Conservation (phyloP, 2,888 invertebrate species). For the Conistra vaccinii region DNA sequence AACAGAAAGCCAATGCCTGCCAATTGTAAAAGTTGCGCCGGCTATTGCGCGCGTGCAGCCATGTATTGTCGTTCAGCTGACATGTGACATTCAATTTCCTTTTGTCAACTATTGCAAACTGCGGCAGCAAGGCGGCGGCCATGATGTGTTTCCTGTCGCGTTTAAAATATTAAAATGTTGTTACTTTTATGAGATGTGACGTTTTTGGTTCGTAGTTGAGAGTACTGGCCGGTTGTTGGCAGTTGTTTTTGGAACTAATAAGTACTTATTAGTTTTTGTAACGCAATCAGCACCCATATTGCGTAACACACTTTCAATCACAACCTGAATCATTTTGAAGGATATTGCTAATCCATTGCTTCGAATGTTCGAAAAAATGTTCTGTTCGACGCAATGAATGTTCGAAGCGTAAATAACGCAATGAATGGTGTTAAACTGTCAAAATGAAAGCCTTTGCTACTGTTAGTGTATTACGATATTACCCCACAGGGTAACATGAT, state of each 20-base stretch:
- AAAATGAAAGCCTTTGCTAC: no score
- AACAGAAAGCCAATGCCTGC: constrained; percentile 29
- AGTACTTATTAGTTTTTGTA: neutral
- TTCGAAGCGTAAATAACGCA: no score
- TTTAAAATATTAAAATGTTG: constrained; percentile 58
- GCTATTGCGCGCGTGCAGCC: constrained; percentile 16
- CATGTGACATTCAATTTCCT: constrained; percentile 76
- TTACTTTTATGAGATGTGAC: constrained; percentile 17
- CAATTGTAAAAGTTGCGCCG: constrained; percentile 48
- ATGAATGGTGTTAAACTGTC: no score
- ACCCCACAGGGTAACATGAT: neutral
- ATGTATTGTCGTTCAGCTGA: constrained; percentile 52
- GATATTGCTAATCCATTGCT: no score
- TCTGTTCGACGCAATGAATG: no score
- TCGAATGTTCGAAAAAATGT: no score
- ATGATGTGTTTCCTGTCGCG: constrained; percentile 52
- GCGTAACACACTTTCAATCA: no score
- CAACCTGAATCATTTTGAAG: no score
- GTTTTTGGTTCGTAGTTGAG: neutral
- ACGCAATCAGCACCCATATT: no score
- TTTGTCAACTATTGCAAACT: constrained; percentile 70
- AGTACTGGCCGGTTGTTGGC: constrained; percentile 1
- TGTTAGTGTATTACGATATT: no score
- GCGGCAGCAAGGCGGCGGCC: constrained; percentile 28
- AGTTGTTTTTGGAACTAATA: neutral